Evolutionary conservation across 2,797 vertebrate genomes (phyloP).

Genomic region (Xenentodon cancila): DNA sequence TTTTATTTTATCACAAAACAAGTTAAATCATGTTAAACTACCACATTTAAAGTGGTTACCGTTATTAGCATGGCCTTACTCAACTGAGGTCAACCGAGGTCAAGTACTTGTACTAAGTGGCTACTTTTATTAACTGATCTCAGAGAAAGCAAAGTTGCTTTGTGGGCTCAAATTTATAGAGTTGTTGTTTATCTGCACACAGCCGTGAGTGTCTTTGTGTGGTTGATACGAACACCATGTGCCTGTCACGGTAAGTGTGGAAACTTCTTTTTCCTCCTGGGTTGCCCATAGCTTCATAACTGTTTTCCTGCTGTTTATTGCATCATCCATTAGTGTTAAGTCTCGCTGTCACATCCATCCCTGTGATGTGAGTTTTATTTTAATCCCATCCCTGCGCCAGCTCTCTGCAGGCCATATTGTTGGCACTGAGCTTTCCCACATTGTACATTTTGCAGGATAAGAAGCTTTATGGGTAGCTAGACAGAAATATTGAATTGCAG

Average conservation of each 20-base stretch:
- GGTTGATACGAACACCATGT: constrained; percentile 30
- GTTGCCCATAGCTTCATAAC: constrained; percentile 47
- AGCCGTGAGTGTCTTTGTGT: constrained; percentile 14
- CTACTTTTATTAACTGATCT: constrained; percentile 20
- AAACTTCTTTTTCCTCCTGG: constrained; percentile 14
- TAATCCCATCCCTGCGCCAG: constrained; percentile 23
- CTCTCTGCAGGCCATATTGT: constrained; percentile 21
- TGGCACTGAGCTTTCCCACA: constrained; percentile 1
- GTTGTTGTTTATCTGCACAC: constrained; percentile 26
- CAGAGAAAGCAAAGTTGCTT: constrained; percentile 13
- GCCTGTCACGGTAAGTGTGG: constrained; percentile 36
- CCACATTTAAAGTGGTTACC: too few relatives aligned
- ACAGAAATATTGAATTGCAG: constrained; percentile 7
- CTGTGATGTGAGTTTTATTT: constrained; percentile 47
- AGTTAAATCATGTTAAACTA: too few relatives aligned
- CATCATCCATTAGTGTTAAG: constrained; percentile 54
- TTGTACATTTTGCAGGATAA: constrained; percentile 16
- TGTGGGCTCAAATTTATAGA: constrained; percentile 23
- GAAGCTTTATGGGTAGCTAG: constrained; percentile 1
- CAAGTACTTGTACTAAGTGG: neutral
- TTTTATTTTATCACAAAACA: too few relatives aligned
- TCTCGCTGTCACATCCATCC: constrained; percentile 58
- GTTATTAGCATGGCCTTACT: neutral
- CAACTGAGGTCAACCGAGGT: neutral
- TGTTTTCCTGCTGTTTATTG: constrained; percentile 51